Evolutionary conservation across 2,888 invertebrate species (phyloP).

Genomic region (Stratiomys singularior): DNA sequence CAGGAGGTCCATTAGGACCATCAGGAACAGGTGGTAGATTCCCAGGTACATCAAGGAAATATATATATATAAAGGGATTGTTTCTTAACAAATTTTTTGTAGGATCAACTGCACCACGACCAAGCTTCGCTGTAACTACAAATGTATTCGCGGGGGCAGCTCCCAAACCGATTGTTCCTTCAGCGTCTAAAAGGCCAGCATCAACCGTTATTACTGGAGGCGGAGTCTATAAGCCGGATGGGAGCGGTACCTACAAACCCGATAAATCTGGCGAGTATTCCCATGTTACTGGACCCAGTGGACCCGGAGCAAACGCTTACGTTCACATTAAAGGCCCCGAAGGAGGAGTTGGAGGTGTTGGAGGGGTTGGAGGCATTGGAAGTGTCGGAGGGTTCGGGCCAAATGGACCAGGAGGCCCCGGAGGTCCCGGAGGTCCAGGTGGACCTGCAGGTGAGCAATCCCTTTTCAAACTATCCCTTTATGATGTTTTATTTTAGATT

Average conservation of each 20-base stretch:
- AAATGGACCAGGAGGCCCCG: slow-evolving; percentile 46
- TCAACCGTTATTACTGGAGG: slow-evolving; percentile 29
- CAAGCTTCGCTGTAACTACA: neutral
- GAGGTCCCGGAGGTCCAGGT: slow-evolving; percentile 3
- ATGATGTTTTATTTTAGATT: neutral
- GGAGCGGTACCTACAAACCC: slow-evolving; percentile 40
- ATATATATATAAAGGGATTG: neutral
- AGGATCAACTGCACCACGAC: neutral
- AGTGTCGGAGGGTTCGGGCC: slow-evolving; percentile 54
- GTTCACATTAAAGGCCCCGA: slow-evolving; percentile 47
- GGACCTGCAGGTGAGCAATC: neutral
- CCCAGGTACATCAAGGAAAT: neutral
- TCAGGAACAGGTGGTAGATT: slow-evolving; percentile 55
- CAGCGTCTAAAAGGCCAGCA: neutral
- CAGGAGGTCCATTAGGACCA: slow-evolving; percentile 58
- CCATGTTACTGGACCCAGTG: slow-evolving; percentile 51
- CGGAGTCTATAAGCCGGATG: neutral
- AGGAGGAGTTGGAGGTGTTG: slow-evolving; percentile 60
- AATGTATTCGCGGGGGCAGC: neutral
- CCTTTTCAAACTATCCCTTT: neutral
- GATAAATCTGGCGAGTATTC: slow-evolving; percentile 49
- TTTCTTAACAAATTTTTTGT: neutral
- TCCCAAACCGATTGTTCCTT: slow-evolving; percentile 17
- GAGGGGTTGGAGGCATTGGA: slow-evolving; percentile 57
- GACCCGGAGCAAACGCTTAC: slow-evolving; percentile 51